Conservation (phyloP, 2,797 vertebrate genomes). For the Decapterus maruadsi region DNA sequence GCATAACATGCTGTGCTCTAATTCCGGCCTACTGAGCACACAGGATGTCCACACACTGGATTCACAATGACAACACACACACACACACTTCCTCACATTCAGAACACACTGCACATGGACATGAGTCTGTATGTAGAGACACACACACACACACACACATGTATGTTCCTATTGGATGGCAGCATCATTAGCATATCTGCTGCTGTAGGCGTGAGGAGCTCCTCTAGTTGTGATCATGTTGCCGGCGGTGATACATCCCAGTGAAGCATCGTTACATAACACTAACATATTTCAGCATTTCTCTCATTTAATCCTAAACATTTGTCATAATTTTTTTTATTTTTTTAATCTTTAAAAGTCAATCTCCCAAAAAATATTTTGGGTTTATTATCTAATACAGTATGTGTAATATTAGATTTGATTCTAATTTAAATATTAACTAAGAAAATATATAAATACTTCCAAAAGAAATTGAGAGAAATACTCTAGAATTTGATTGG, state of each 20-base stretch:
- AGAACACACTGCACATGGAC: not conserved
- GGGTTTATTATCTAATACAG: not conserved
- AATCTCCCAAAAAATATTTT: not conserved
- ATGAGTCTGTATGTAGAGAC: not conserved
- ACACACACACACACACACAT: not conserved
- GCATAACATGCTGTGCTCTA: constrained; percentile 78
- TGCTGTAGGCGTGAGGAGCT: constrained; percentile 21
- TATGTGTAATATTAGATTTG: not conserved
- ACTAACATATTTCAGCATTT: not conserved
- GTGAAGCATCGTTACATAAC: not conserved
- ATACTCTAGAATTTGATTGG: not conserved
- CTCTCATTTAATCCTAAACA: not conserved
- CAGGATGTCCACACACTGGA: constrained; percentile 64
- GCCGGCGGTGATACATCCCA: not conserved
- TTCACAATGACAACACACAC: constrained; percentile 16
- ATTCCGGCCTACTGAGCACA: constrained; percentile 75
- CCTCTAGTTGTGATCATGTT: not conserved
- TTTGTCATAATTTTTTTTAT: too few relatives aligned
- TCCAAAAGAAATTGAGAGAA: not conserved
- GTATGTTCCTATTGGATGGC: not conserved
- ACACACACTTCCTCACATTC: constrained; percentile 2
- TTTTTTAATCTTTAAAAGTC: too few relatives aligned
- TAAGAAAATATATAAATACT: not conserved
- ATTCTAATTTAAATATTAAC: too few relatives aligned
- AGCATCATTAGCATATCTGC: constrained; percentile 25